These are phyloP conservation scores for Rhagophthalmus giganteus DNA, from an alignment of 2,888 invertebrate genomes.

Conservation along the genomic window DNA sequence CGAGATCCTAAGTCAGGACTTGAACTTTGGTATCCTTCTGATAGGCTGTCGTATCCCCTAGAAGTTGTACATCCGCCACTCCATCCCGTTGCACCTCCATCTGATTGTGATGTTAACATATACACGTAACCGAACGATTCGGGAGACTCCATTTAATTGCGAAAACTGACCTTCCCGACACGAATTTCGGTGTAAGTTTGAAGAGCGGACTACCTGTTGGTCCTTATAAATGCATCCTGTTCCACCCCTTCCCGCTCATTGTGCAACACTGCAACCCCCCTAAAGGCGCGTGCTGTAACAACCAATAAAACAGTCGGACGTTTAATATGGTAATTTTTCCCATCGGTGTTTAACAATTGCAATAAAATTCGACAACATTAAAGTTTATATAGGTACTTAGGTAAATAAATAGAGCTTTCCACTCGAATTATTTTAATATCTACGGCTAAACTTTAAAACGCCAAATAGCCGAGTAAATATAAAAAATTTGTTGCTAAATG, in stretches of 20 bases:
- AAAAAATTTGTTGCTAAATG: too few species aligned
- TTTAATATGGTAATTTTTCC: slow-evolving; percentile 10
- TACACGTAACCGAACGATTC: slow-evolving; percentile 49
- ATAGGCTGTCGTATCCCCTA: slow-evolving; percentile 47
- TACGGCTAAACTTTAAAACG: too few species aligned
- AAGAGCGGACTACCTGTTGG: slow-evolving; percentile 44
- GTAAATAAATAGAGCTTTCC: too few species aligned
- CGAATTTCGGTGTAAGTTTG: slow-evolving; percentile 30
- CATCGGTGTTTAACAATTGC: too few species aligned
- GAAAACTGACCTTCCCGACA: slow-evolving; percentile 29
- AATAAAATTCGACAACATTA: background rate
- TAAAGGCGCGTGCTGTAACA: slow-evolving; percentile 47
- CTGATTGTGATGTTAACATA: slow-evolving; percentile 40
- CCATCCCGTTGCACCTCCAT: slow-evolving; percentile 18
- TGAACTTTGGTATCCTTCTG: slow-evolving; percentile 44
- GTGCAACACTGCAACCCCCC: slow-evolving; percentile 30
- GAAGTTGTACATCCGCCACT: slow-evolving; percentile 21
- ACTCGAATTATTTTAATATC: too few species aligned
- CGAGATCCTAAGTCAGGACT: slow-evolving; percentile 40
- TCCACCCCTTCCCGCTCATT: slow-evolving; percentile 37
- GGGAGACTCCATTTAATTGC: slow-evolving; percentile 39
- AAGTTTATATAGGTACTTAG: background rate
- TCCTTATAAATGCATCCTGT: slow-evolving; percentile 42
- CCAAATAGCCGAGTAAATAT: too few species aligned
- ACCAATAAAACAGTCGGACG: slow-evolving; percentile 40